Evolutionary conservation across 2,797 vertebrate genomes (phyloP).

Genomic region (Chelonia mydas): DNA sequence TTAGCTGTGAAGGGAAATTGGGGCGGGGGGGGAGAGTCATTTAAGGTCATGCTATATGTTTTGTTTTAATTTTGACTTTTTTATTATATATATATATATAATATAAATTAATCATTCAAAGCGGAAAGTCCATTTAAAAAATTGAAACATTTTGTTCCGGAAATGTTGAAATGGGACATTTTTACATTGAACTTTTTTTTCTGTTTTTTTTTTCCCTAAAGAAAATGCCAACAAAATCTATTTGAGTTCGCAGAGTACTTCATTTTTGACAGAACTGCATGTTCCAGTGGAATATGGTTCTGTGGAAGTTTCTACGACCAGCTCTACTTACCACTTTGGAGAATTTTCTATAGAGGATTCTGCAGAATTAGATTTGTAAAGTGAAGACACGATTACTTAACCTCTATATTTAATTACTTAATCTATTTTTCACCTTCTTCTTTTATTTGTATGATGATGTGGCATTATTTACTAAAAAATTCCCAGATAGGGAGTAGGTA

Average conservation of each 20-base stretch:
- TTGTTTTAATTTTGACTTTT: neutral
- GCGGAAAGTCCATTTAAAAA: neutral
- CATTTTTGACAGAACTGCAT: neutral
- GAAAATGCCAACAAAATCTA: neutral
- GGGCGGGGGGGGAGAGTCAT: fast-evolving
- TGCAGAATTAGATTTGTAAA: neutral
- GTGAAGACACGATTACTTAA: neutral
- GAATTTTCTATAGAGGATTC: neutral
- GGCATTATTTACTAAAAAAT: neutral
- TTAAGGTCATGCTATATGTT: neutral
- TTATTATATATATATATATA: neutral
- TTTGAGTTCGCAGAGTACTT: neutral
- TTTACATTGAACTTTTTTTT: neutral
- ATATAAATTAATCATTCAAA: neutral
- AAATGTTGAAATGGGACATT: neutral
- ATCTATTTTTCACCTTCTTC: neutral
- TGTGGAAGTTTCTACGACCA: neutral
- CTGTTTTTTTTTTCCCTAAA: neutral
- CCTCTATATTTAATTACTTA: neutral
- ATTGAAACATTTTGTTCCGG: neutral
- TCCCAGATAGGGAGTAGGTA: neutral
- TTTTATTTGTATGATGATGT: neutral
- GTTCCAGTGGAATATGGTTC: neutral
- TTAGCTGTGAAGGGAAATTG: neutral
- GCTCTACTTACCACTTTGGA: neutral